A percentile compares a stretch with the other conserved stretches of the same genome.
Evolutionary conservation across 2,888 invertebrate species (phyloP).

Genomic region (Dyspetes luteomarginatus): DNA sequence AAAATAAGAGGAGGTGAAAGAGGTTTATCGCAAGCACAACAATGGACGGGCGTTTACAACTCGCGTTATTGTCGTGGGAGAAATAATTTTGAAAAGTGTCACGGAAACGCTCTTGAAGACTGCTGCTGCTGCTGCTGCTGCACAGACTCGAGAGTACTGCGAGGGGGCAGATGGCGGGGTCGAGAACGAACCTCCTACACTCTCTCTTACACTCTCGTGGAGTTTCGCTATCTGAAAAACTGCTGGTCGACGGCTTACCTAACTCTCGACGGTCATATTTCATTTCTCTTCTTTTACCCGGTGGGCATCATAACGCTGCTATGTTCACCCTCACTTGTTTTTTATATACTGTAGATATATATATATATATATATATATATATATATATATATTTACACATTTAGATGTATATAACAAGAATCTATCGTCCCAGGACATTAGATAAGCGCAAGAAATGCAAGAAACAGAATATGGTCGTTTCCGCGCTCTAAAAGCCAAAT

Average conservation of each 20-base stretch:
- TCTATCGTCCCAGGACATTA: slow-evolving; percentile 69
- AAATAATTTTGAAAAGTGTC: slow-evolving; percentile 65
- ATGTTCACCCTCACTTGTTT: slow-evolving; percentile 64
- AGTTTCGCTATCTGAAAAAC: slow-evolving; percentile 61
- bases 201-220: slow-evolving; percentile 36
- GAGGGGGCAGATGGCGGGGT: slow-evolving; percentile 22
- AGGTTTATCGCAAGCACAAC: slow-evolving; percentile 59
- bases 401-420: slow-evolving; percentile 1
- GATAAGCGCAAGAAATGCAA: slow-evolving; percentile 62
- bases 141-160: slow-evolving; percentile 20
- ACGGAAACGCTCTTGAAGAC: slow-evolving; percentile 64
- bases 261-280: slow-evolving; percentile 75
- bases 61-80: slow-evolving; percentile 64
- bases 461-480: slow-evolving; percentile 4
- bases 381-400: slow-evolving; percentile 16
- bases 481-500: too few relatives aligned
- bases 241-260: slow-evolving; percentile 72
- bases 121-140: slow-evolving; percentile 48
- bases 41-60: slow-evolving; percentile 62
- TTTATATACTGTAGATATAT: slow-evolving; percentile 52
- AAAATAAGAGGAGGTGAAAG: slow-evolving; percentile 3
- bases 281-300: slow-evolving; percentile 68
- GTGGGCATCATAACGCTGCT: slow-evolving; percentile 68
- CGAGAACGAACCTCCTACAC: slow-evolving; percentile 21
- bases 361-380: slow-evolving; percentile 26